A percentile compares a stretch with the other conserved stretches of the same genome.
Evolutionary conservation across 1,140 invertebrate genomes (phyloP).

Genomic region (Papilio glaucus): DNA sequence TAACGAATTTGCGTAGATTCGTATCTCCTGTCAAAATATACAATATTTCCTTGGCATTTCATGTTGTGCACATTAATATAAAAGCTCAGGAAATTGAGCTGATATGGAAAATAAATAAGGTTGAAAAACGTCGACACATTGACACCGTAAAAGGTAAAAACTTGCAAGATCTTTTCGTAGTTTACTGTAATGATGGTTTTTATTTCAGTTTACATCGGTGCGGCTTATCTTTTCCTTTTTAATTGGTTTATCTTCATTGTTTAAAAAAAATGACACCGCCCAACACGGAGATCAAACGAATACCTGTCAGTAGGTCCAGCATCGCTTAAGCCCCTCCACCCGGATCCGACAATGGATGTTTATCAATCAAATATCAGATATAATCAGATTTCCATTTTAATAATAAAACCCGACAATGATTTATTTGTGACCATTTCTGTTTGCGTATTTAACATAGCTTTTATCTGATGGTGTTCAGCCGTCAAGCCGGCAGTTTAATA

Average conservation of each 20-base stretch:
- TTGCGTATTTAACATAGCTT: neutral
- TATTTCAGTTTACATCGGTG: neutral
- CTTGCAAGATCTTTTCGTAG: slow-evolving; percentile 2
- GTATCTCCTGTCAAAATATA: slow-evolving; percentile 27
- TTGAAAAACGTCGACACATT: slow-evolving; percentile 5
- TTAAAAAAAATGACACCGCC: slow-evolving; percentile 6
- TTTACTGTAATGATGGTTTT: slow-evolving; percentile 7
- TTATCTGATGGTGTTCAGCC: slow-evolving; percentile 32
- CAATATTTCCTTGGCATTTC: slow-evolving; percentile 36
- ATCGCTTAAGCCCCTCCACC: too few species aligned
- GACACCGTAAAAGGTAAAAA: neutral
- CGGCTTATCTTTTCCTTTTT: slow-evolving; percentile 17
- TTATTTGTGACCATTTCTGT: slow-evolving; percentile 14
- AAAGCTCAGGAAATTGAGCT: slow-evolving; percentile 24
- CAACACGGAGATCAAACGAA: too few species aligned
- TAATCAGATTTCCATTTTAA: slow-evolving; percentile 17
- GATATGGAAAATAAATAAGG: slow-evolving; percentile 33
- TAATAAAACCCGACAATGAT: slow-evolving; percentile 23
- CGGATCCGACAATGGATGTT: too few species aligned
- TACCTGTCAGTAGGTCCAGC: too few species aligned
- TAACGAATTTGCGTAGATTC: slow-evolving; percentile 29
- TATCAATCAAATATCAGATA: neutral
- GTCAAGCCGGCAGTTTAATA: slow-evolving; percentile 30
- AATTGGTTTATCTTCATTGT: slow-evolving; percentile 21
- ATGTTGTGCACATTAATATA: neutral